phyloP scores from a whole-genome alignment of 2,113 vertebrate species.

The Thamnophis sirtalis region DNA sequence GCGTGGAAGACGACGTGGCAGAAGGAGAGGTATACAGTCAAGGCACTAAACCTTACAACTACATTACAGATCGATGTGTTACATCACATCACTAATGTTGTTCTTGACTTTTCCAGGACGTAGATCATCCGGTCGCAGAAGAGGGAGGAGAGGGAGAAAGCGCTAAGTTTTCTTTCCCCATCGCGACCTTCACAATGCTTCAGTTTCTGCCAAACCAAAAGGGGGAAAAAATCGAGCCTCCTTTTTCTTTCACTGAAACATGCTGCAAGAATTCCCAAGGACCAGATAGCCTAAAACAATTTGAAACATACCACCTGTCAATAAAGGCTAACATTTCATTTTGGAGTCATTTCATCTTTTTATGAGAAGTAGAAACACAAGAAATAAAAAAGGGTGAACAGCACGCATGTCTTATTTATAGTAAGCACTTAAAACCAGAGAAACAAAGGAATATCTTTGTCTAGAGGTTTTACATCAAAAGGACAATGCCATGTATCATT shows the following conservation, averaged over 20 bases:
- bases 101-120: neutral
- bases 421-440: neutral
- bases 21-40: neutral
- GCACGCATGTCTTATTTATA: neutral
- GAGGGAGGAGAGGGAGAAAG: neutral
- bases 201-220: neutral
- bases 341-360: neutral
- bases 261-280: neutral
- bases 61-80: neutral
- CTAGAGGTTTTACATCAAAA: neutral
- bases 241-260: neutral
- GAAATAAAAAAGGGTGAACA: neutral
- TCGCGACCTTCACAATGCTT: neutral
- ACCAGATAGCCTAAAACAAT: conserved; percentile 9
- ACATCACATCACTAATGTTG: neutral
- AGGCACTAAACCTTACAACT: neutral
- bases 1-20: neutral
- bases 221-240: neutral
- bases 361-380: neutral
- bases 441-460: neutral
- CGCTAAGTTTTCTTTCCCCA: neutral
- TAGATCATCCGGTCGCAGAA: neutral
- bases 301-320: conserved; percentile 5
- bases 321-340: conserved; percentile 18
- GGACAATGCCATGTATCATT: neutral